phyloP scores from a whole-genome alignment of 2,113 vertebrate species.

The Antigone vipio region DNA sequence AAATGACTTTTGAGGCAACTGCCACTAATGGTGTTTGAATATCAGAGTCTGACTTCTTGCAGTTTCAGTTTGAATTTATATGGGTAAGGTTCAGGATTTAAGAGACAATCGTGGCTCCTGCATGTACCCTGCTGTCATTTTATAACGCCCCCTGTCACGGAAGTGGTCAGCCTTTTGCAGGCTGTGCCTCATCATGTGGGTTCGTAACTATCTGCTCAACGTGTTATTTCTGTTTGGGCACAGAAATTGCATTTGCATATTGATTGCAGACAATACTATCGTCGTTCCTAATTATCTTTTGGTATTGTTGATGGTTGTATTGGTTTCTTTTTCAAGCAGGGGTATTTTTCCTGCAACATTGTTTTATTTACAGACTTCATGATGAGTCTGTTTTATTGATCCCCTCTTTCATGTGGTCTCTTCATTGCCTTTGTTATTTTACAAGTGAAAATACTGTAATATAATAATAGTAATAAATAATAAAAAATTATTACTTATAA shows the following conservation, averaged over 20 bases:
- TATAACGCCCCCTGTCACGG: background rate
- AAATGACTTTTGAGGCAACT: background rate
- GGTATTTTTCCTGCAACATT: background rate
- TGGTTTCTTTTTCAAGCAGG: background rate
- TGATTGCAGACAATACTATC: background rate
- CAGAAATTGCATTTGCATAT: conserved; percentile 17
- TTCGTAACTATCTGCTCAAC: background rate
- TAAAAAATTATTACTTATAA: background rate
- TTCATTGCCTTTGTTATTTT: background rate
- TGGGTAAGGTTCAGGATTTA: background rate
- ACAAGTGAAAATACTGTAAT: background rate
- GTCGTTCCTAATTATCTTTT: background rate
- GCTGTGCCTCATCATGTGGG: background rate
- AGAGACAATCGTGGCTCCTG: background rate
- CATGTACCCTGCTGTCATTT: background rate
- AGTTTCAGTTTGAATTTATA: background rate
- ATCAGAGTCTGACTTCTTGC: background rate
- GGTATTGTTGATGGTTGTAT: background rate
- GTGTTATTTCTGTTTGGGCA: background rate
- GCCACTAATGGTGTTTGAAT: background rate
- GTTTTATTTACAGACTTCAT: conserved; percentile 31
- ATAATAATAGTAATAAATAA: background rate
- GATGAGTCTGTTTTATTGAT: background rate
- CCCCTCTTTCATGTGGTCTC: background rate
- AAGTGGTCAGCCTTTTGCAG: background rate